phyloP scores from a whole-genome alignment of 1,140 invertebrate genomes.

The Caenorhabditis brenneri region DNA sequence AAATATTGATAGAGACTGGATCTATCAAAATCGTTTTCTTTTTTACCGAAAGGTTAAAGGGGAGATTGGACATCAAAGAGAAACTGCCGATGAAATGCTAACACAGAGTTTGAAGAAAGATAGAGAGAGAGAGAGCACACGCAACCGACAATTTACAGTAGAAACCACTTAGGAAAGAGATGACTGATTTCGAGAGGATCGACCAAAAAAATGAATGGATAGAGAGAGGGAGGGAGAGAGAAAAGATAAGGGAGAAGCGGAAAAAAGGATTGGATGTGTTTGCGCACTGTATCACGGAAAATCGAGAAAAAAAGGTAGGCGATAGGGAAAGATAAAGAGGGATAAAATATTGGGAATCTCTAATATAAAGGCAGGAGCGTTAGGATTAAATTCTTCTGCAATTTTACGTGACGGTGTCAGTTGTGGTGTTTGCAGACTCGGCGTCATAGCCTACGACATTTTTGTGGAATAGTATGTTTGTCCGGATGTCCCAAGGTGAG shows the following conservation, averaged over 20 bases:
- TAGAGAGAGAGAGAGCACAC: background rate
- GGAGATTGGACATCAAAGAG: background rate
- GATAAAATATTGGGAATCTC: too few species aligned
- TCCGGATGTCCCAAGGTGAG: too few species aligned
- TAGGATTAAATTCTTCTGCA: too few species aligned
- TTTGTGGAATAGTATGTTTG: too few species aligned
- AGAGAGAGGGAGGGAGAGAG: background rate
- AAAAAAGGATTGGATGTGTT: background rate
- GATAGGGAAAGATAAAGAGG: too few species aligned
- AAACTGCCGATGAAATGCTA: conserved; percentile 3
- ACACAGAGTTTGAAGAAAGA: background rate
- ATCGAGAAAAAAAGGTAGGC: too few species aligned
- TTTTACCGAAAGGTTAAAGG: background rate
- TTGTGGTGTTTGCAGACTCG: too few species aligned
- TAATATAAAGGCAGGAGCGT: too few species aligned
- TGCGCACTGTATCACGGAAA: too few species aligned
- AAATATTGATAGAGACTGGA: conserved; percentile 15
- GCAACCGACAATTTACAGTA: background rate
- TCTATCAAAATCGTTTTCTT: background rate
- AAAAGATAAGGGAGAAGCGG: background rate
- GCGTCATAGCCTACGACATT: too few species aligned
- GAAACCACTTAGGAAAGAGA: background rate
- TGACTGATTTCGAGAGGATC: background rate
- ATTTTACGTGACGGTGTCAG: too few species aligned
- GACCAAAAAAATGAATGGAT: background rate